phyloP scores from a whole-genome alignment of 2,888 invertebrate species.

The Nephrocerus scutellatus region DNA sequence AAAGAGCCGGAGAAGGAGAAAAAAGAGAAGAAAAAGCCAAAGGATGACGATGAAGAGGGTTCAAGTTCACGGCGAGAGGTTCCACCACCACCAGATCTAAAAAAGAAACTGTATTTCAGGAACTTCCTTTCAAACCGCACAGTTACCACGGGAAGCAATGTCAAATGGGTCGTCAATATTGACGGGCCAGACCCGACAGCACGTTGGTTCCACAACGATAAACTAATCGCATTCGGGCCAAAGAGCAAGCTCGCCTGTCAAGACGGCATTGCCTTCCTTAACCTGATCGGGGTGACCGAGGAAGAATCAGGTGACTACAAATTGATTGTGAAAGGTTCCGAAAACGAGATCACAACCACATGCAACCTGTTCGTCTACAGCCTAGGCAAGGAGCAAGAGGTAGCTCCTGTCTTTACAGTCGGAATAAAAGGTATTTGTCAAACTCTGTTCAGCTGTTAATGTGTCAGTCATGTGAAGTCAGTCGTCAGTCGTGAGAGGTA shows the following conservation, averaged over 20 bases:
- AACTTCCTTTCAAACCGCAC: slow-evolving; percentile 70
- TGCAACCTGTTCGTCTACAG: slow-evolving; percentile 54
- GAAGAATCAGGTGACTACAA: slow-evolving; percentile 72
- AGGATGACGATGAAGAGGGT: slow-evolving; percentile 32
- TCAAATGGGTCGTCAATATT: slow-evolving; percentile 73
- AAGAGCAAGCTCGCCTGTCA: slow-evolving; percentile 57
- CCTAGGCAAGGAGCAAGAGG: slow-evolving; percentile 50
- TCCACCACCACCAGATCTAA: slow-evolving; percentile 50
- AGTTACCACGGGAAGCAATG: slow-evolving; percentile 63
- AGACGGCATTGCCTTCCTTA: slow-evolving; percentile 67
- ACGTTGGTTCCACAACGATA: slow-evolving; percentile 66
- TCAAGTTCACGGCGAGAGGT: slow-evolving; percentile 37
- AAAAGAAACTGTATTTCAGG: slow-evolving; percentile 54
- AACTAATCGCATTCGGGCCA: slow-evolving; percentile 52
- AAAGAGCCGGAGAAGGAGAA: slow-evolving; percentile 29
- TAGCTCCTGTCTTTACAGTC: slow-evolving; percentile 67
- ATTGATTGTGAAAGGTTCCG: slow-evolving; percentile 66
- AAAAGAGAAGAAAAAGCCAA: slow-evolving; percentile 34
- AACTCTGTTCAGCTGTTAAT: slow-evolving; percentile 17
- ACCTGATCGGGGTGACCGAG: slow-evolving; percentile 60
- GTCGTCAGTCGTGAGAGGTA: slow-evolving; percentile 8
- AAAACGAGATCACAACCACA: slow-evolving; percentile 63
- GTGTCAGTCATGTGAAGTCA: slow-evolving; percentile 22
- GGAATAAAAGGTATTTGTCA: slow-evolving; percentile 58
- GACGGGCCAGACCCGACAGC: slow-evolving; percentile 65